These are phyloP conservation scores for Ciconia nigra DNA, from an alignment of 2,797 vertebrate genomes.

Conservation along the genomic window DNA sequence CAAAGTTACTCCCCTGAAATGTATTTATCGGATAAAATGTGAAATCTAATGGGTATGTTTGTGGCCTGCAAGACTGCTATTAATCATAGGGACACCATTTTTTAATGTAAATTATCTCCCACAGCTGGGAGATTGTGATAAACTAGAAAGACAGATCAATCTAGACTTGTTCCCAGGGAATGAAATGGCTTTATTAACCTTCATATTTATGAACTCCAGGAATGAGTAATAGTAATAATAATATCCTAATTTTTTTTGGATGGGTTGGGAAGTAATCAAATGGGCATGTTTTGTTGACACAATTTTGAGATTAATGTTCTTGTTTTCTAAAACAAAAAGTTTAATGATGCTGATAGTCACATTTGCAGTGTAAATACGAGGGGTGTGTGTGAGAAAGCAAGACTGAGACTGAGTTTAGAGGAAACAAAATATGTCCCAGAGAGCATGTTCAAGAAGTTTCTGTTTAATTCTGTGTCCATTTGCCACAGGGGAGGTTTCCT, in stretches of 20 bases:
- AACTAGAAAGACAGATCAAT: not conserved
- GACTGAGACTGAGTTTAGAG: not conserved
- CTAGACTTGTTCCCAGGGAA: not conserved
- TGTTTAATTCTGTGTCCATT: not conserved
- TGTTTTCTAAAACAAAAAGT: not conserved
- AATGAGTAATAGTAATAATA: conserved; percentile 2
- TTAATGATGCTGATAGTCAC: not conserved
- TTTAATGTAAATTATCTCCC: not conserved
- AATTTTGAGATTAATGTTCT: not conserved
- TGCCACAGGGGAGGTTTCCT: not conserved
- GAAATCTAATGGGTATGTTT: not conserved
- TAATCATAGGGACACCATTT: conserved; percentile 5
- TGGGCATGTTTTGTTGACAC: not conserved
- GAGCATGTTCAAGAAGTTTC: not conserved
- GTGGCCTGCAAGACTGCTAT: not conserved
- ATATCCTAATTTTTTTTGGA: not conserved
- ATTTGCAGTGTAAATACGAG: not conserved
- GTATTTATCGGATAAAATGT: not conserved
- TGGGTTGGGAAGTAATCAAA: not conserved
- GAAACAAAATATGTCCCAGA: not conserved
- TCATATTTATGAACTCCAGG: not conserved
- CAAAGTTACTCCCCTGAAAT: not conserved
- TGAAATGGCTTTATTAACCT: conserved; percentile 38
- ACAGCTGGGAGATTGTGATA: conserved; percentile 28
- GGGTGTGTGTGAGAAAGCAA: not conserved